Base-by-base conservation (phyloP, 2,888 invertebrate genomes). In the Glaucopsyche alexis region DNA sequence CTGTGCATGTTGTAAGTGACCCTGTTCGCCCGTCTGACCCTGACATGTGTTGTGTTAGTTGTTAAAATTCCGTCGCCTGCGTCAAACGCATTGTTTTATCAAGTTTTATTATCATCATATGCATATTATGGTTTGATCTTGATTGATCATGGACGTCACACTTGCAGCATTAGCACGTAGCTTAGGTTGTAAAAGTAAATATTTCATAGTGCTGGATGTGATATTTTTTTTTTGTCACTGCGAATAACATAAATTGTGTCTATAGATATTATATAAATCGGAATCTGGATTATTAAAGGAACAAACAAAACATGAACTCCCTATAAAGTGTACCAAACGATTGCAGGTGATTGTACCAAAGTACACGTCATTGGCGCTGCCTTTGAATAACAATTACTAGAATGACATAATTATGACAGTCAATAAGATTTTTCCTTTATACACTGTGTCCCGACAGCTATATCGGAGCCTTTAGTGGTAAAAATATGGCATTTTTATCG, bases 1-100 rank as follows among this genome's bases (percentile, higher is more conserved):
- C 65, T 13, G 42, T 40, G 55, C 55, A 55, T 55, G 42, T 66
- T 66, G 65, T 42, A 66, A 42, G 14, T 66, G 66, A 66, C 66
- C 66, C 42, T 42, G 66, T 42, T 9, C 40, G 66, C n/a, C 3
- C 66, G 66, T 9, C 42, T 40, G 66, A 66, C 66, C 66, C 66
- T 66, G 66, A 42, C 66, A 60, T 60, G 60, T 60, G 60, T 38
- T 1, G 47, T 47, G 1, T 47, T 60, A 60, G 60, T 29, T 38
- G 60, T 60, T 60, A 60, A 60, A 60, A 29, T 60, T 60, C 60
- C 29, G 13, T 38, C 60, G 38, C 29, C 38, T 55, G 60, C 60
- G 60, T 29, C 60, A 60, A 60, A 60, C 38, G 60, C 29, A 60
- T 14, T 38, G 60, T 38, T 60, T 60, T 60, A 60, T 38, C 60